A percentile compares a stretch with the other conserved stretches of the same genome.
These are phyloP conservation scores for Drosophila kuntzei DNA, from an alignment of 2,888 invertebrate genomes.

Conservation along the genomic window DNA sequence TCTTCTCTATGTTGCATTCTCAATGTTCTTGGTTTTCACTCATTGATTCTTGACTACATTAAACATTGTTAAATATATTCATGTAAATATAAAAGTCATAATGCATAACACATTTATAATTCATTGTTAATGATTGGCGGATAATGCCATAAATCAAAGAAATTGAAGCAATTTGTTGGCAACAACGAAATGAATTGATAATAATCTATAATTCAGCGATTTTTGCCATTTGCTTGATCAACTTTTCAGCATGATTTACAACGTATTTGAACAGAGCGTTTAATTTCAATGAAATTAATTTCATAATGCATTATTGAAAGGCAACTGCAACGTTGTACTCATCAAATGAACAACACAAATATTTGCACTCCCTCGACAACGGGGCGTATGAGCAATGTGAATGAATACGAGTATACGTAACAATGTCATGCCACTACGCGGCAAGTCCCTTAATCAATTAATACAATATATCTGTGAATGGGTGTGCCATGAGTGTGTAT, in stretches of 20 bases:
- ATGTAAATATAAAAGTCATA: constrained; percentile 5
- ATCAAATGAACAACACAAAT: constrained; percentile 36
- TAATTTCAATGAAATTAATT: constrained; percentile 57
- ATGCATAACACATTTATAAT: constrained; percentile 21
- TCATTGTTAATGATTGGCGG: constrained; percentile 7
- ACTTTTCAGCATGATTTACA: constrained; percentile 39
- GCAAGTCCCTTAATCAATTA: constrained; percentile 63
- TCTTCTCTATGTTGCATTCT: neutral
- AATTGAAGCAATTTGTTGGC: constrained; percentile 7
- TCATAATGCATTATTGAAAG: constrained; percentile 52
- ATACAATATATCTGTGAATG: constrained; percentile 42
- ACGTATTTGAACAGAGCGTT: constrained; percentile 29
- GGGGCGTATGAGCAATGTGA: constrained; percentile 38
- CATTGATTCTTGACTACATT: neutral
- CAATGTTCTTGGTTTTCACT: neutral
- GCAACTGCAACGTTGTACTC: constrained; percentile 25
- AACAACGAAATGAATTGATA: constrained; percentile 13
- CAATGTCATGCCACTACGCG: constrained; percentile 28
- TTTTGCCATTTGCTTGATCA: constrained; percentile 38
- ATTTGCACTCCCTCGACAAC: constrained; percentile 22
- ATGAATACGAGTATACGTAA: constrained; percentile 26
- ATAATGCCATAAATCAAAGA: constrained; percentile 11
- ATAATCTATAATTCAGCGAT: constrained; percentile 18
- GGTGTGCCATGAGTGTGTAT: neutral
- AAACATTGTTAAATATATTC: neutral